phyloP scores from a whole-genome alignment of 2,113 vertebrate genomes.

The Hepsetus odoe region DNA sequence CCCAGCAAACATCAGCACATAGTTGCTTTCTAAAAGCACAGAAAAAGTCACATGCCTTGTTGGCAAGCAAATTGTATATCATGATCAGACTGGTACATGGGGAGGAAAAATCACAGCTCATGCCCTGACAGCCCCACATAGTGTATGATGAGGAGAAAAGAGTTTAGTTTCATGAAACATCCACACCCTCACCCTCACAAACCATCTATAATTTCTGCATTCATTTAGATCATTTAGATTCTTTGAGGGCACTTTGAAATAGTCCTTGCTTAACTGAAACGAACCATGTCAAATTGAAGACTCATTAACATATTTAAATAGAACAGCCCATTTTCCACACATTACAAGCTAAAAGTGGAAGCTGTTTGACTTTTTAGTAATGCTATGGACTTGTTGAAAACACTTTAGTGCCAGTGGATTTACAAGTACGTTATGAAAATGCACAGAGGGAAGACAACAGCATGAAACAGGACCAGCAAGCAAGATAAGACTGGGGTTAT shows the following conservation, averaged over 20 bases:
- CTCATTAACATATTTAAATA: constrained; percentile 31
- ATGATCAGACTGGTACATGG: background rate
- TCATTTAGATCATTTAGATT: constrained; percentile 18
- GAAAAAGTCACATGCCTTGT: background rate
- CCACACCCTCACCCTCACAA: background rate
- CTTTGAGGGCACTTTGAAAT: constrained; percentile 11
- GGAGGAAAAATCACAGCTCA: background rate
- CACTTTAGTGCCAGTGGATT: background rate
- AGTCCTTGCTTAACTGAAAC: constrained; percentile 7
- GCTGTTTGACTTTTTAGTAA: constrained; percentile 1
- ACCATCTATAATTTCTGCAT: background rate
- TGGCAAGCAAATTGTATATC: background rate
- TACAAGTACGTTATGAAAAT: background rate
- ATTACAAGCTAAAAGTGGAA: background rate
- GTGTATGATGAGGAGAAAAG: background rate
- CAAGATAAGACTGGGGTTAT: constrained; percentile 44
- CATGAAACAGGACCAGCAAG: too few relatives aligned
- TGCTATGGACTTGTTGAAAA: background rate
- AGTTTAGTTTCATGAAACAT: constrained; percentile 31
- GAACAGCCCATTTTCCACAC: background rate
- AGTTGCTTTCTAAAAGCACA: background rate
- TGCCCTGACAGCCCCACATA: background rate
- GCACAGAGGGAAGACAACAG: background rate
- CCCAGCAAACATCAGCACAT: background rate
- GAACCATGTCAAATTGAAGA: constrained; percentile 12